Base-by-base conservation (phyloP, 1,140 invertebrate genomes). In the Dreissena rostriformis region DNA sequence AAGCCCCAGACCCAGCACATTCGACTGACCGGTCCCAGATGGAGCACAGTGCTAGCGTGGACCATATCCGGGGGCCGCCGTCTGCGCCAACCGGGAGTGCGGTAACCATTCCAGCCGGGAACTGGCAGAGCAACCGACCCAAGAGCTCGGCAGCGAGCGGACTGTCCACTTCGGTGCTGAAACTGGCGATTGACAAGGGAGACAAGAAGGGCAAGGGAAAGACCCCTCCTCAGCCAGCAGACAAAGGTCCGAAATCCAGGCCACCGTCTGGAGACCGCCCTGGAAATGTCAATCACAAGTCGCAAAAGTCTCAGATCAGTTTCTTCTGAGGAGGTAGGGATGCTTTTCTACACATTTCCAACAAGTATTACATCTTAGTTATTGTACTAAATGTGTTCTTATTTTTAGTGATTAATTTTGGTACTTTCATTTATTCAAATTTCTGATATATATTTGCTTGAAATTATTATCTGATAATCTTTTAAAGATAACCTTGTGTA, bases 111-210 rank as follows among this genome's bases (percentile, higher is more conserved):
- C 55, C 78, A 11, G 55, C 17, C 0, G 66, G 66, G 28, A 81
- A 63, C 53, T 24, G 78, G 53, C 78, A 81, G 24, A 81, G 78
- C 55, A 81, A 81, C 65, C 67, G 78, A 71, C 78, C 78, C 55
- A 81, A 81, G 55, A 22, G 52, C 10, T 49, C 52, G 11, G 51
- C 49, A 26, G 14, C 10, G 52, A 55, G 49, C 28, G 66, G 78
- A 26, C 22, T 81, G 7, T 57, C 67, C 5, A 61, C 57, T 12
- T 66, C 49, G 11, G 53, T 81, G 0, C 26, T 81, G n/a, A 81
- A 81, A 29, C 70, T 81, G 24, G 39, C 78, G 26, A 39, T 39
- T 39, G 78, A 81, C 28, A 81, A 81, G 70, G 53, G 53, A 19
- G 78, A 81, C 53, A 81, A 81, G 49, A 81, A 81, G 24, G 28